Base-by-base conservation (phyloP, 1,140 invertebrate genomes). In the Oryctes rhinoceros region DNA sequence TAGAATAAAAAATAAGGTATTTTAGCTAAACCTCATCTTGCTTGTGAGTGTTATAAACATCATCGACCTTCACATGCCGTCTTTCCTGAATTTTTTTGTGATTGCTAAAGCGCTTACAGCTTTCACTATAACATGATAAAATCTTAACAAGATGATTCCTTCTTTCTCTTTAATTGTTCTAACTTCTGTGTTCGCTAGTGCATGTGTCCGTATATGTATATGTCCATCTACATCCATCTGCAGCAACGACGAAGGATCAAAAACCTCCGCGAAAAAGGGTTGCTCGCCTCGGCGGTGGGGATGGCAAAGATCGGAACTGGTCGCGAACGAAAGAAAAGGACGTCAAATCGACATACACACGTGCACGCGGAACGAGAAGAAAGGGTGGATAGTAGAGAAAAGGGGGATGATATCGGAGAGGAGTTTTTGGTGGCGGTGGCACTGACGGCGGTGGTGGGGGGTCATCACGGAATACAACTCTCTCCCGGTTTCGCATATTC, bases 151-250 rank as follows among this genome's bases (percentile, higher is more conserved):
- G 24, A 2, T 30, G 24, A 30, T 30, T 30, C 5, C 9, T 44
- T 44, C 5, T 7, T 39, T 44, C 9, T 44, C 39, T 5, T 44
- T 44, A 44, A 44, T 7, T 44, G 39, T 44, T 10, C 39, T 7
- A 10, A 44, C 9, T 44, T 44, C 5, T 44, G 5, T 44, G 9
- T 44, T 44, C 39, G 39, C 5, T 44, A 44, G 39, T 44, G 39
- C 49, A 53, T n/a, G 7, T 15, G 10, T 0, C 11, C 7, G 49
- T 53, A 53, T 53, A n/a, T 53, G n/a, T 53, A 18, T 59, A 18
- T 59, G 53, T 59, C 53, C 53, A 59, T 59, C 53, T 59, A 59
- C 53, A 59, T 59, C 53, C 53, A 59, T 59, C 53, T 59, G 53
- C 53, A 59, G 18, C 53, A 18, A n/a, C 53, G 18, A 15, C 53